phyloP scores from a whole-genome alignment of 2,797 vertebrate species.

The Argentina silus region DNA sequence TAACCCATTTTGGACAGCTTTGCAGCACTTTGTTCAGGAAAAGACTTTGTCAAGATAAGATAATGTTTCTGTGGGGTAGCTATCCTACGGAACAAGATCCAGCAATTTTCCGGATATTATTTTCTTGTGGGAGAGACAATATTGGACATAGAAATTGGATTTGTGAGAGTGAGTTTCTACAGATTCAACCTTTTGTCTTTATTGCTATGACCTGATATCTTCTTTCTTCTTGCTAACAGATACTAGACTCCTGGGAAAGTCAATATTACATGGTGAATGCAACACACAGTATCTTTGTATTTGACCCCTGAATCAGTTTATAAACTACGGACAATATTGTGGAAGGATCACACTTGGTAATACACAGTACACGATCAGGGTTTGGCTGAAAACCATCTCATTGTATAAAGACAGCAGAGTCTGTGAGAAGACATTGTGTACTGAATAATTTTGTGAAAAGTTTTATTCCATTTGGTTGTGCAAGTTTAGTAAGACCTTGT shows the following conservation, averaged over 20 bases:
- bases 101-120: constrained; percentile 18
- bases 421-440: neutral
- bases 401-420: neutral
- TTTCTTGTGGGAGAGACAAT: constrained; percentile 21
- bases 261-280: neutral
- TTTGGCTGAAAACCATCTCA: neutral
- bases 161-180: constrained; percentile 7
- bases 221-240: neutral
- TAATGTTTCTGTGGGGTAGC: constrained; percentile 10
- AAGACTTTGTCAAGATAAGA: constrained; percentile 26
- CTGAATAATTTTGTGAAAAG: neutral
- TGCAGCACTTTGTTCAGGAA: neutral
- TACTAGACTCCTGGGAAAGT: constrained; percentile 11
- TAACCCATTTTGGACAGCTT: neutral
- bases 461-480: neutral
- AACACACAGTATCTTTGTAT: neutral
- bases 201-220: neutral
- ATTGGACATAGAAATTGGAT: constrained; percentile 20
- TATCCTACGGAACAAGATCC: constrained; percentile 3
- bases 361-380: no score
- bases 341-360: neutral
- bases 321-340: neutral
- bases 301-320: neutral
- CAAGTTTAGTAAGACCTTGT: neutral
- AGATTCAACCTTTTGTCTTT: constrained; percentile 9